Base-by-base conservation (phyloP, 2,888 invertebrate species). In the Platycnemis pennipes region DNA sequence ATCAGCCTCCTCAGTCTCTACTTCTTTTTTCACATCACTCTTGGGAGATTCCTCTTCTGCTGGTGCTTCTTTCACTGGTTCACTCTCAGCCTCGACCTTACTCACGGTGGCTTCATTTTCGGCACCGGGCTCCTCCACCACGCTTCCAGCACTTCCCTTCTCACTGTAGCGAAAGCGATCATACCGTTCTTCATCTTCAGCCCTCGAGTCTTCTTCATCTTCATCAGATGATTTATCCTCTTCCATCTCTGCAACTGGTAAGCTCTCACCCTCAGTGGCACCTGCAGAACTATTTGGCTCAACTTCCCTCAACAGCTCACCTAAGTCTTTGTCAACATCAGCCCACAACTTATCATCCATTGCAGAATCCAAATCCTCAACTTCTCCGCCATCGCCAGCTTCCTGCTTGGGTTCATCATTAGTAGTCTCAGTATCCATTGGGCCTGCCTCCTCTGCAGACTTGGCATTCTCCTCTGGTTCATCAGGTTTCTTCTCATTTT, bases 321-420 rank as follows among this genome's bases (percentile, higher is more conserved):
- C 98, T 95, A 98, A 97, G 96, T 98, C 98, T 96, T 98, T 98
- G 96, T 98, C 98, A 53, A 98, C 98, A 96, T 98, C 98, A 46
- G 98, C 98, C 98, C 98, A 98, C 94, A 98, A 96, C 95, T 98
- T 98, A 95, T 98, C 98, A 95, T 98, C 98, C 94, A 95, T 94
- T 94, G 96, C 97, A 53, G 91, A 63, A 91, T 97, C 96, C 22
- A 96, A 96, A 49, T 96, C 96, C 69, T 97, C 97, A 46, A 96
- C 97, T n/a, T 96, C 97, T 46, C 96, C 96, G n/a, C 95, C 95
- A 95, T 56, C 96, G 37, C 94, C 89, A 56, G 69, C 88, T 49
- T 94, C 94, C 69, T 63, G 91, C n/a, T 91, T 91, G 11, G 91
- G 69, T n/a, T 88, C 88, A 42, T 91, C 63, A n/a, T 69, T 91